Conservation (phyloP, 64 coral and sea anemone genomes). For the Stichodactyla helianthus region DNA sequence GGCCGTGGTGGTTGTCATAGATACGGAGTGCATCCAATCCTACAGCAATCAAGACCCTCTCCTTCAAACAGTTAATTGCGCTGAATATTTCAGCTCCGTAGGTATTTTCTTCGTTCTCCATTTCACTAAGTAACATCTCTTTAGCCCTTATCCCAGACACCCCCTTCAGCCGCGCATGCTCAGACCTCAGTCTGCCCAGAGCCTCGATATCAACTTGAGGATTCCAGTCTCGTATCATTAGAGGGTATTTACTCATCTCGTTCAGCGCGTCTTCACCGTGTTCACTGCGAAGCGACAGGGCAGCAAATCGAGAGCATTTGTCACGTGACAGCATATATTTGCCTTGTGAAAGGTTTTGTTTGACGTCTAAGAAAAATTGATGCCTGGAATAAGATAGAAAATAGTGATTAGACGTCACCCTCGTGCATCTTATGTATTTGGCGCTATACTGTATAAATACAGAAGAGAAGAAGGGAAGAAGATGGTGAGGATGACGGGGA, state of each 20-base stretch:
- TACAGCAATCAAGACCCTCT: background rate
- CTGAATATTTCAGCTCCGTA: background rate
- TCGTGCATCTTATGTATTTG: too few relatives aligned
- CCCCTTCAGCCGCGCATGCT: constrained; percentile 65
- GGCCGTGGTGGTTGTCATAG: background rate
- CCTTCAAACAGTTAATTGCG: background rate
- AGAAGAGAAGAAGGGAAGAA: too few relatives aligned
- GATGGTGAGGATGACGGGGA: too few relatives aligned
- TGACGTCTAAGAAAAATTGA: constrained; percentile 81
- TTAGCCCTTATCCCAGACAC: background rate
- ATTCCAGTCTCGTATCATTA: constrained; percentile 30
- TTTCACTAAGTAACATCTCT: background rate
- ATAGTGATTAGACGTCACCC: too few relatives aligned
- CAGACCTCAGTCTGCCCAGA: constrained; percentile 46
- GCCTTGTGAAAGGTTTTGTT: constrained; percentile 63
- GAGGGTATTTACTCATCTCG: constrained; percentile 55
- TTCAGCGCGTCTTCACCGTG: constrained; percentile 50
- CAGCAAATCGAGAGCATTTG: constrained; percentile 51
- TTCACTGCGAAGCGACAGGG: constrained; percentile 21
- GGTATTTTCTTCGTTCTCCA: background rate
- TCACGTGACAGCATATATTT: constrained; percentile 44
- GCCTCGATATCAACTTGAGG: constrained; percentile 29
- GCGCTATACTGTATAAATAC: too few relatives aligned
- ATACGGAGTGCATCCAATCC: background rate
- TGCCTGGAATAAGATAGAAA: constrained; percentile 50